Base-by-base conservation (phyloP, 53 echinoderm and acorn worm genomes). In the Crossaster papposus region DNA sequence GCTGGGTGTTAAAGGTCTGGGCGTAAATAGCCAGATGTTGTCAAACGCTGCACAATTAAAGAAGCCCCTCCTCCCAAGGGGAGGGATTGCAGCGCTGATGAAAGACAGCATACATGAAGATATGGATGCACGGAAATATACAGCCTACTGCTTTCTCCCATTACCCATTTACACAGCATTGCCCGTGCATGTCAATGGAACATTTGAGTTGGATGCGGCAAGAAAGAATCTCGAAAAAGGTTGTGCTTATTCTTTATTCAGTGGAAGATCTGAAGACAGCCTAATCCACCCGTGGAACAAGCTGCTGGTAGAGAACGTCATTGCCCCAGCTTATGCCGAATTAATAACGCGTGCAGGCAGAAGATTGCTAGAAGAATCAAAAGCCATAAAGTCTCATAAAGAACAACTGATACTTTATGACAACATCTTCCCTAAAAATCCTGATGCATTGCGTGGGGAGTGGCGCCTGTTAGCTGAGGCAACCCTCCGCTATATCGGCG, bases 111-210 rank as follows among this genome's bases (percentile, higher is more conserved):
- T n/a, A 15, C 17, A 34, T 3, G 31, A 58, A 29, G 20, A 32
- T 15, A 75, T 7, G 23, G 12, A 30, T 12, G 31, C 38, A 1
- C 12, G 63, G 30, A 32, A 79, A 28, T 73, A 73, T 58, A 93
- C 77, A 72, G 95, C 92, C 6, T 96, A 90, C 75, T 97, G 98
- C 83, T 93, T 94, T 18, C 91, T 97, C 4, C 98, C 98, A 9
- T 75, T 97, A 30, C 98, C 96, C 14, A 89, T 96, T 55, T 1
- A 75, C 26, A 93, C 96, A 30, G 8, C 63, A 2, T 54, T 90
- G 33, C 87, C 87, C 14, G 87, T 87, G 55, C 87, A 87, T 54
- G 87, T 87, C 26, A 87, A 87, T 36, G 83, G 83, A 2, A 83
- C 83, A 29, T 98, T 97, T 89, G 92, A 90, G n/a, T 81, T 97